phyloP scores from a whole-genome alignment of 2,113 vertebrate genomes.

The Paracyprichromis sp. region DNA sequence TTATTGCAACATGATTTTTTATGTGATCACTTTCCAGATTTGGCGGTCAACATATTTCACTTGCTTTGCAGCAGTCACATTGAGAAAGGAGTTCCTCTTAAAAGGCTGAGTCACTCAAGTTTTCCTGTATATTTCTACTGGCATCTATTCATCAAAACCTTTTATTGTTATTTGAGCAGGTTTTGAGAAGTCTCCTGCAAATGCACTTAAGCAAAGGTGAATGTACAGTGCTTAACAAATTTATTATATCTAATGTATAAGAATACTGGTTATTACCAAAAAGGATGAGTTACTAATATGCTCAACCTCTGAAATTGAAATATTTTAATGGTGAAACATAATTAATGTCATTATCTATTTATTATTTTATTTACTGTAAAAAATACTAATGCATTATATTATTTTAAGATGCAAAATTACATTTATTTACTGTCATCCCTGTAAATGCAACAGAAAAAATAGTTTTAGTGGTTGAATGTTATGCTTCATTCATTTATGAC shows the following conservation, averaged over 20 bases:
- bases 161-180: background rate
- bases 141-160: background rate
- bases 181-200: background rate
- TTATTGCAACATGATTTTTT: background rate
- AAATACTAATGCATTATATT: background rate
- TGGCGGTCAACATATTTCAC: background rate
- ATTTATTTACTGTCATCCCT: background rate
- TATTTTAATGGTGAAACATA: background rate
- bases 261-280: background rate
- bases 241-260: background rate
- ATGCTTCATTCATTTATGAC: background rate
- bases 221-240: background rate
- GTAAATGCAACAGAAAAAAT: background rate
- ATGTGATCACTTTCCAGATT: background rate
- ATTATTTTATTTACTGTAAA: background rate
- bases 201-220: background rate
- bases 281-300: background rate
- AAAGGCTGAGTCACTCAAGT: background rate
- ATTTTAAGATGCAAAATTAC: background rate
- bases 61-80: background rate
- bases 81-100: background rate
- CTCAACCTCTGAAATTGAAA: background rate
- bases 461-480: background rate
- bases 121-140: background rate
- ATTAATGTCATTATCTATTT: background rate